Conservation (phyloP, 1,140 invertebrate species). For the Drosophila eugracilis region DNA sequence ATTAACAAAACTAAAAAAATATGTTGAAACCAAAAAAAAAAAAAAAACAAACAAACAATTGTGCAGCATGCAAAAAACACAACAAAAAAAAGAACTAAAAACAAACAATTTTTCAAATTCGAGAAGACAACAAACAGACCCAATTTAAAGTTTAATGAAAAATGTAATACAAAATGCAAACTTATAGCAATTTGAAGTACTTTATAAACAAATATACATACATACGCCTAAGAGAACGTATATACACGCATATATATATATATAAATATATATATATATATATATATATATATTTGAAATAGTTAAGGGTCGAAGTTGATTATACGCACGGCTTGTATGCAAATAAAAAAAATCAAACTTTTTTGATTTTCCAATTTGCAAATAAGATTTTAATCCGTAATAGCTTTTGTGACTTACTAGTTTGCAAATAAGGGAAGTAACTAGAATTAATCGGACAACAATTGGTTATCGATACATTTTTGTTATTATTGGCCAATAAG, state of each 20-base stretch:
- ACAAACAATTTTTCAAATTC: constrained; percentile 39
- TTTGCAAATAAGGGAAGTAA: not conserved
- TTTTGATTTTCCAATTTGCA: constrained; percentile 1
- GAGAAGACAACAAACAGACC: constrained; percentile 39
- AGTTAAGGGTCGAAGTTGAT: constrained; percentile 46
- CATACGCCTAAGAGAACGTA: constrained; percentile 51
- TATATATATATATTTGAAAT: constrained; percentile 63
- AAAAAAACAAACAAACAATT: constrained; percentile 26
- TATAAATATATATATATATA: constrained; percentile 15
- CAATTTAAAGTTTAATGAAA: constrained; percentile 56
- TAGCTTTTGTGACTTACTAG: not conserved
- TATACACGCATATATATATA: constrained; percentile 29
- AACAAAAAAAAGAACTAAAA: constrained; percentile 11
- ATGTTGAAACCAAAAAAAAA: constrained; percentile 36
- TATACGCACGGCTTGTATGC: constrained; percentile 5
- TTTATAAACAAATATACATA: constrained; percentile 74
- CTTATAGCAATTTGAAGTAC: constrained; percentile 81
- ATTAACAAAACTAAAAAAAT: constrained; percentile 40
- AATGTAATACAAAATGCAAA: constrained; percentile 81
- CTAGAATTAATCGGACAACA: not conserved
- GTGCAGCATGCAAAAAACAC: constrained; percentile 31
- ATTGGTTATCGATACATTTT: constrained; percentile 2
- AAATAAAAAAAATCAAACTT: not conserved
- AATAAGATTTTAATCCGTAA: not conserved
- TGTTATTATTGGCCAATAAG: constrained; percentile 4